Conservation (phyloP, 2,888 invertebrate genomes). For the Chloromyia formosa region DNA sequence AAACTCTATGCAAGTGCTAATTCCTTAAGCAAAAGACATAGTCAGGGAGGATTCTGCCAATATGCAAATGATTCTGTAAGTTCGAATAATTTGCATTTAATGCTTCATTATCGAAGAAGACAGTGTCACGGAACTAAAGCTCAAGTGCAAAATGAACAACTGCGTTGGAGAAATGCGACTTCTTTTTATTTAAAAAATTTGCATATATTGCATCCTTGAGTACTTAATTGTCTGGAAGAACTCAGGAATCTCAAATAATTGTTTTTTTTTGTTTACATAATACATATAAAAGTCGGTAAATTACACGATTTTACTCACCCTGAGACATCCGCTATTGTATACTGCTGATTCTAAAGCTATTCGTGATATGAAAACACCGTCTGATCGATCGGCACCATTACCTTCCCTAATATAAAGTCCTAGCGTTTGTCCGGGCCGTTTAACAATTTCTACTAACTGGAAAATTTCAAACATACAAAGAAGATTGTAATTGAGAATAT, state of each 20-base stretch:
- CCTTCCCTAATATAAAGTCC: conserved; percentile 98
- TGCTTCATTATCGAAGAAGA: conserved; percentile 24
- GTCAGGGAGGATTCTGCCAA: no score
- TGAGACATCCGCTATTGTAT: conserved; percentile 95
- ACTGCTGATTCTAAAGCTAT: conserved; percentile 96
- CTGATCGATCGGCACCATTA: conserved; percentile 94
- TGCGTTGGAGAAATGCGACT: no score
- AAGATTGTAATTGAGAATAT: not conserved
- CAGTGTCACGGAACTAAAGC: no score
- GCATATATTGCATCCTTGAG: no score
- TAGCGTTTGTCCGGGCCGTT: conserved; percentile 97
- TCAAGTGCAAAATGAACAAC: no score
- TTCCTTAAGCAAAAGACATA: no score
- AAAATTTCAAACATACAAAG: conserved; percentile 16
- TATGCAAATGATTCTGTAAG: conserved; percentile 11
- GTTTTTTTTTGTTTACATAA: no score
- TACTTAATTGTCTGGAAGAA: no score
- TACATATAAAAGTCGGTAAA: no score
- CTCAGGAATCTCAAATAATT: no score
- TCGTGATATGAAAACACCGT: conserved; percentile 96
- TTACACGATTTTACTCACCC: conserved; percentile 65
- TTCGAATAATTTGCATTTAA: conserved; percentile 29
- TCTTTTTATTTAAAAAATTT: no score
- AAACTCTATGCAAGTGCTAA: no score
- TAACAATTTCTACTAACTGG: conserved; percentile 96